These are phyloP conservation scores for Craterocephalus amniculus DNA, from an alignment of 2,797 vertebrate species.

Conservation along the genomic window DNA sequence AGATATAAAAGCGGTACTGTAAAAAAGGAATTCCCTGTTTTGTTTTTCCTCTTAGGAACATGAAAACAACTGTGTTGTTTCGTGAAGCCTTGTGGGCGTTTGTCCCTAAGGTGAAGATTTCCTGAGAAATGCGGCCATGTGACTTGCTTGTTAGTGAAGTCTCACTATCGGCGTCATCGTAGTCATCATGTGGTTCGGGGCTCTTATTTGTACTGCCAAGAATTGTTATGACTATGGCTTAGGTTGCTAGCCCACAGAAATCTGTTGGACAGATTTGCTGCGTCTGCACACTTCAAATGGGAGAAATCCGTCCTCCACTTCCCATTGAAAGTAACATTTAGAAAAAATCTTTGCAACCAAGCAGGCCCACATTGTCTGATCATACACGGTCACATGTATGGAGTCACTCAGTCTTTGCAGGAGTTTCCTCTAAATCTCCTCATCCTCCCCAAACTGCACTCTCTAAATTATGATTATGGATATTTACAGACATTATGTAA, in stretches of 20 bases:
- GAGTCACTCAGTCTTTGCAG: conserved; percentile 1
- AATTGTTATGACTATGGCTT: conserved; percentile 36
- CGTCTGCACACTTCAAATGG: conserved; percentile 40
- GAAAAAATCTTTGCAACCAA: conserved; percentile 16
- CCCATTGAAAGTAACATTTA: conserved; percentile 49
- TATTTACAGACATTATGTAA: conserved; percentile 58
- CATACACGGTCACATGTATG: conserved; percentile 25
- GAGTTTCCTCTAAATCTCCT: conserved; percentile 41
- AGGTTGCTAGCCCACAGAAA: conserved; percentile 49
- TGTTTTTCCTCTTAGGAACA: conserved; percentile 13
- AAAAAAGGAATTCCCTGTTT: conserved; percentile 20
- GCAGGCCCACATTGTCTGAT: conserved; percentile 10
- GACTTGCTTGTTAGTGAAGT: conserved; percentile 38
- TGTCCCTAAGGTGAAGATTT: conserved; percentile 21
- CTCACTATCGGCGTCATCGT: conserved; percentile 18
- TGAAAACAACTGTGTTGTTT: conserved; percentile 27
- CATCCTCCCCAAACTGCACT: conserved; percentile 34
- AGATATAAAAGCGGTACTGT: conserved; percentile 30
- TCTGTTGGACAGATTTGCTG: conserved; percentile 58
- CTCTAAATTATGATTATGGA: conserved; percentile 60
- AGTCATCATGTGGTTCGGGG: conserved; percentile 50
- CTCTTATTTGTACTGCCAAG: conserved; percentile 43
- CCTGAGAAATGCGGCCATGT: conserved; percentile 25
- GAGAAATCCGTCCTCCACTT: conserved; percentile 59
- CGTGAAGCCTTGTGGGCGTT: conserved; percentile 12